Base-by-base conservation (phyloP, 2,888 invertebrate genomes). In the Drosophila flavopinicola region DNA sequence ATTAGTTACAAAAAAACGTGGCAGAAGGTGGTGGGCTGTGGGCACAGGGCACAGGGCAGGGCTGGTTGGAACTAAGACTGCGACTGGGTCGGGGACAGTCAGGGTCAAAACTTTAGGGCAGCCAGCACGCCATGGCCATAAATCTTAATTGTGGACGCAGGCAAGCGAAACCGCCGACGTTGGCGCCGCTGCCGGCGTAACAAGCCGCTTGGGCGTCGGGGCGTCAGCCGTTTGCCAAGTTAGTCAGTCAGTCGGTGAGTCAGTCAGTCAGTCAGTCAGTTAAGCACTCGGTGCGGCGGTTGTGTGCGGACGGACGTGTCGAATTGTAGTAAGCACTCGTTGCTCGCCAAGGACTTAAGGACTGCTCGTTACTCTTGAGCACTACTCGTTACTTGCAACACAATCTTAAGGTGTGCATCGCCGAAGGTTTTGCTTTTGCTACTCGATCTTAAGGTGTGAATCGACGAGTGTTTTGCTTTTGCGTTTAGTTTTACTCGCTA, bases 121-220 rank as follows among this genome's bases (percentile, higher is more conserved):
- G 17, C 78, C 71, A 69, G 54, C 82, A 85, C 85, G 82, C 80
- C 79, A 82, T 85, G 78, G 70, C 72, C 80, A 82, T 82, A 82
- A 85, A 82, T 82, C 82, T 82, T 82, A 79, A 82, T 82, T 83
- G 83, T 59, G 67, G 61, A 49, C 68, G 79, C 82, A 85, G 79
- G 83, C 82, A 82, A 82, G 72, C 82, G 85, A 68, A 76, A 78
- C 80, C 64, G 52, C 25, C 59, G 54, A 39, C 44, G 56, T 25
- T 39, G 54, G 39, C 59, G 54, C 41, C 54, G 48, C 63, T 49
- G 69, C 35, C 33, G 38, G 47, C 35, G 17, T 20, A 24, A 23
- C 3, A 24, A 24, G 47, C 35, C 45, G 59, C 15, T 44, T 32
- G 44, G 24, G 24, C 29, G 48, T 39, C 39, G 29, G 33, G 29